Conservation (phyloP, 2,113 vertebrate species). For the Micronycteris hirsuta region DNA sequence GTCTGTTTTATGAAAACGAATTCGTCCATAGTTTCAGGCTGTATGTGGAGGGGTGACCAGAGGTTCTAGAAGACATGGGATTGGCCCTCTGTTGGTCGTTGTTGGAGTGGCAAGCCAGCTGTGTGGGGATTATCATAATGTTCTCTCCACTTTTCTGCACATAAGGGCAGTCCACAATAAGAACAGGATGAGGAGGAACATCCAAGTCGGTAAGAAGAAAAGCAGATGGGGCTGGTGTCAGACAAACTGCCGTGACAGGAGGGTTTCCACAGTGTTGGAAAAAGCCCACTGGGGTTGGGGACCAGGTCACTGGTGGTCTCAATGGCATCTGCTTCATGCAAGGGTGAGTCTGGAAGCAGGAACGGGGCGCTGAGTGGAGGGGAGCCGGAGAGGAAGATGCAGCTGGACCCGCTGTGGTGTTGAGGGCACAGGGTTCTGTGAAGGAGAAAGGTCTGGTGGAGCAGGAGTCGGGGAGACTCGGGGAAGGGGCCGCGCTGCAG, state of each 20-base stretch:
- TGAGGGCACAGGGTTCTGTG: not conserved
- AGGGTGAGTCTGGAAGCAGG: not conserved
- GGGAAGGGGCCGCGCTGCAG: not conserved
- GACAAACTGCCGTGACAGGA: not conserved
- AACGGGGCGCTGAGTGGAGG: not conserved
- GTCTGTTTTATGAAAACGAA: not conserved
- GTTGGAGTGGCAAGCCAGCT: not conserved
- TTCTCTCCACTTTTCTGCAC: not conserved
- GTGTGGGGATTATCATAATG: not conserved
- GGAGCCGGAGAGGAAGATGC: not conserved
- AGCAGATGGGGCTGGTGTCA: not conserved
- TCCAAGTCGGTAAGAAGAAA: not conserved
- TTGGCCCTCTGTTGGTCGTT: too few relatives aligned
- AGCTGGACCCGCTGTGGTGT: not conserved
- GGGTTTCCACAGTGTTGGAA: not conserved
- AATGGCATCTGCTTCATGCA: not conserved
- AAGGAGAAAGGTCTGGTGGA: not conserved
- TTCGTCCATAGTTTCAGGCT: not conserved
- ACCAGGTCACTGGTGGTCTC: not conserved
- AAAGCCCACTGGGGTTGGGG: not conserved
- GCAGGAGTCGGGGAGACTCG: accelerated
- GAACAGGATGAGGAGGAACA: not conserved
- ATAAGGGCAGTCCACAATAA: not conserved
- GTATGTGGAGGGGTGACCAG: not conserved
- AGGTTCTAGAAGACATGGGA: not conserved